Percentiles rank a stretch among this genome's conserved stretches.
These are phyloP conservation scores for Tragelaphus imberbis DNA, from an alignment of 2,113 vertebrate species.

Conservation along the genomic window DNA sequence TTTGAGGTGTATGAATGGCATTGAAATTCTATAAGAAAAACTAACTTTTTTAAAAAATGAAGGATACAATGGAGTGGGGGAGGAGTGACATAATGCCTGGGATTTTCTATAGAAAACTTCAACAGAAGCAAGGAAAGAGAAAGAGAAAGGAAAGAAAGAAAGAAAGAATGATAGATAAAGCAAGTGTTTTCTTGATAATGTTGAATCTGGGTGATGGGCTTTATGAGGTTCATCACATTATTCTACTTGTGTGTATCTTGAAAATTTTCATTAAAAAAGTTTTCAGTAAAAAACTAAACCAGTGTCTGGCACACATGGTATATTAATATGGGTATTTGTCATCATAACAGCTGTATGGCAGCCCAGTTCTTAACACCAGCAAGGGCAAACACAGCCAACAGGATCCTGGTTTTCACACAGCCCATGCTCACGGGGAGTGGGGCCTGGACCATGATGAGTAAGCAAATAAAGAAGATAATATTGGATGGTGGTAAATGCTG, in stretches of 20 bases:
- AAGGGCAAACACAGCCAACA: background rate
- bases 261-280: background rate
- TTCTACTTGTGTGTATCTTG: background rate
- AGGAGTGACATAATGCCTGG: background rate
- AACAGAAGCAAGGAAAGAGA: background rate
- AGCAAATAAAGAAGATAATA: background rate
- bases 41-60: background rate
- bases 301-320: background rate
- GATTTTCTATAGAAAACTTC: background rate
- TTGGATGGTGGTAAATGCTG: background rate
- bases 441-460: background rate
- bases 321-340: background rate
- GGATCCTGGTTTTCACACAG: background rate
- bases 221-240: background rate
- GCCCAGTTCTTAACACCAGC: background rate
- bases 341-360: background rate
- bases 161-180: background rate
- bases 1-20: background rate
- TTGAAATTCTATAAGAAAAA: background rate
- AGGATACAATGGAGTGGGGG: background rate
- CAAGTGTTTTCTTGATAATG: background rate
- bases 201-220: background rate
- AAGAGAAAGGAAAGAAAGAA: background rate
- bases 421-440: fast-evolving
- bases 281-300: background rate